These are phyloP conservation scores for Phacellophora camtschatica DNA, from an alignment of 30 jellyfish, hydroid and myxozoan species.

Conservation along the genomic window DNA sequence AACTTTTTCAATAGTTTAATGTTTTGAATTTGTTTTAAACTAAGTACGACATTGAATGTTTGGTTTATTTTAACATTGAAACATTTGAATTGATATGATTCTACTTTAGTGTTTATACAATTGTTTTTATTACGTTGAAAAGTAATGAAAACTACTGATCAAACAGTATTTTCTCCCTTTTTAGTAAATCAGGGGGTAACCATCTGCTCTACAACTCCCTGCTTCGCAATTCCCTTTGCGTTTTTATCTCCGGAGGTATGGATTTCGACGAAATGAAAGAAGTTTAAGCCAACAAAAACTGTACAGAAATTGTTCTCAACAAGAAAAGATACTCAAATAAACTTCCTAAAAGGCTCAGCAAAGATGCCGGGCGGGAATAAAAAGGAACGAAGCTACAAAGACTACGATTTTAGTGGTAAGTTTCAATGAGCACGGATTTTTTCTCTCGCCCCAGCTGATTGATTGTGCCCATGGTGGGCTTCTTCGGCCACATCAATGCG, in stretches of 20 bases:
- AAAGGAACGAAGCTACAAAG: constrained; percentile 48
- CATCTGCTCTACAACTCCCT: constrained; percentile 56
- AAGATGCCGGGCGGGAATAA: constrained; percentile 66
- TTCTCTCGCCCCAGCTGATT: constrained; percentile 7
- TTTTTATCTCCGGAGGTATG: constrained; percentile 28
- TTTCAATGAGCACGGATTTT: neutral
- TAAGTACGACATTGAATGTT: too few relatives aligned
- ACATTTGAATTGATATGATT: too few relatives aligned
- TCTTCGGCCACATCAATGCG: too few relatives aligned
- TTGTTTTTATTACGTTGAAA: too few relatives aligned
- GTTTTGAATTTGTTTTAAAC: too few relatives aligned
- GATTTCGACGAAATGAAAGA: neutral
- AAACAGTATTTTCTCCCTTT: constrained; percentile 38
- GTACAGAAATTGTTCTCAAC: neutral
- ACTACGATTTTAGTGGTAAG: constrained; percentile 67
- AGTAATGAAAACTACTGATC: too few relatives aligned
- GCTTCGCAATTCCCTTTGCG: constrained; percentile 43
- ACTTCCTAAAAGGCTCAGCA: neutral
- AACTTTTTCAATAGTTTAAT: too few relatives aligned
- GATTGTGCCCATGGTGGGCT: too few relatives aligned
- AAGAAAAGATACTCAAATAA: neutral
- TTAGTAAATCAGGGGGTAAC: constrained; percentile 43
- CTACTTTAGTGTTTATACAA: too few relatives aligned
- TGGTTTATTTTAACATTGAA: too few relatives aligned
- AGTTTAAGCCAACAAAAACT: neutral